A percentile compares a stretch with the other conserved stretches of the same genome.
Conservation (phyloP, 2,888 invertebrate species). For the Himalopsyche anomala region DNA sequence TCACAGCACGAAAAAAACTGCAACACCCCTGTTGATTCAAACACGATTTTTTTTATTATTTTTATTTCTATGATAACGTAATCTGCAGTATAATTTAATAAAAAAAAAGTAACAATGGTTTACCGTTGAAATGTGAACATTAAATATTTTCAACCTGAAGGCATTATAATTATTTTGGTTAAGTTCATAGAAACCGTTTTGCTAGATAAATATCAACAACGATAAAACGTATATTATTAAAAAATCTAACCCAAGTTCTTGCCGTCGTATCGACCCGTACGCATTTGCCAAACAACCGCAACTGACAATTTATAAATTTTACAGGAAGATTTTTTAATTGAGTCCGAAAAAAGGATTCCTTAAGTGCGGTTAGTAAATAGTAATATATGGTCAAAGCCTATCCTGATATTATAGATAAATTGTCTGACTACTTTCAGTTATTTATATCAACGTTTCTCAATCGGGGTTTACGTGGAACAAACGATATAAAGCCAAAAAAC, state of each 20-base stretch:
- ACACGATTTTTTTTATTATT: not conserved
- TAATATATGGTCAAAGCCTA: too few species aligned
- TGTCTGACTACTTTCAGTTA: too few species aligned
- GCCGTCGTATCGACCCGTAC: too few species aligned
- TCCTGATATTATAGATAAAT: too few species aligned
- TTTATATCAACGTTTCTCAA: too few species aligned
- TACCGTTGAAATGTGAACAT: not conserved
- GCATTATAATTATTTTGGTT: not conserved
- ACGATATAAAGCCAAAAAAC: too few species aligned
- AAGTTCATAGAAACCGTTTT: not conserved
- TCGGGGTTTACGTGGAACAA: too few species aligned
- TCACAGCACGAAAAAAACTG: not conserved
- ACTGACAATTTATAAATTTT: too few species aligned
- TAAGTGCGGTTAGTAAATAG: too few species aligned
- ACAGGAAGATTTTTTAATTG: too few species aligned
- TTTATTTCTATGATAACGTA: not conserved
- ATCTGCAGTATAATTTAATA: not conserved
- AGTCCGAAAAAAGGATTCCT: too few species aligned
- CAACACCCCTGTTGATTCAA: slow-evolving; percentile 13
- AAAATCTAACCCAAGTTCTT: not conserved
- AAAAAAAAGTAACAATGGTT: not conserved
- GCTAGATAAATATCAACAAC: not conserved
- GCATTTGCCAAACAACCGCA: too few species aligned
- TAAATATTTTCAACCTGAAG: not conserved
- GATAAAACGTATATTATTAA: not conserved